Evolutionary conservation across 2,113 vertebrate genomes (phyloP), one percentile per base, ranked within the genome.

Genomic region (Neodontobutis hainanensis): DNA sequence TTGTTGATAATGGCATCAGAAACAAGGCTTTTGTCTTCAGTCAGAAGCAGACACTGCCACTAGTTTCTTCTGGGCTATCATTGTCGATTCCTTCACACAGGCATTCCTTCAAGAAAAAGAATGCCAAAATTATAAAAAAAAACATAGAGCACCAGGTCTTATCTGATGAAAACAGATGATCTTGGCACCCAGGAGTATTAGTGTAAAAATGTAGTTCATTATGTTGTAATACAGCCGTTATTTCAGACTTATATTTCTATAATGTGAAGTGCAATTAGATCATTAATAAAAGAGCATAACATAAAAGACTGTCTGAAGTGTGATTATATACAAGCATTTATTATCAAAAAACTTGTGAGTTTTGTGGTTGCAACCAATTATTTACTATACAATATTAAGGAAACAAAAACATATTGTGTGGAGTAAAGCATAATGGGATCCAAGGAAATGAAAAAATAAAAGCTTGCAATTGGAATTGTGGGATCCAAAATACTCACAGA

Each of bases 401-500:
- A 27, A 55, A 38, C 14, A 36, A 38, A 1, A 34, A 52, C 27
- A 52, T 34, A 34, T n/a, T 8, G 19, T 59, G n/a, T 36, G n/a
- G 4, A 34, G 9, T 34, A 34, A 5, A 12, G 19, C 49, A n/a
- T 36, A 12, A 52, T 61, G 47, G 42, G 57, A 70, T 38, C 72
- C 55, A 11, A 34, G 58, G 78, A 65, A 15, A 67, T 72, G 81
- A 74, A 83, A 70, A 36, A 35, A 40, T 49, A 61, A 42, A 52
- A 62, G 36, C 34, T n/a, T n/a, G 65, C 69, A 77, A 83, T 80
- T 70, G 19, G 51, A 83, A 58, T 10, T 45, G 7, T 38, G 27
- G 53, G 70, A 45, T 40, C 16, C 46, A 67, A 82, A 80, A 90
- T 88, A 91, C 94, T 95, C 92, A 95, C 93, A 85, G 89, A 92